Conservation (phyloP, 2,888 invertebrate species). For the Camponotus fellah region DNA sequence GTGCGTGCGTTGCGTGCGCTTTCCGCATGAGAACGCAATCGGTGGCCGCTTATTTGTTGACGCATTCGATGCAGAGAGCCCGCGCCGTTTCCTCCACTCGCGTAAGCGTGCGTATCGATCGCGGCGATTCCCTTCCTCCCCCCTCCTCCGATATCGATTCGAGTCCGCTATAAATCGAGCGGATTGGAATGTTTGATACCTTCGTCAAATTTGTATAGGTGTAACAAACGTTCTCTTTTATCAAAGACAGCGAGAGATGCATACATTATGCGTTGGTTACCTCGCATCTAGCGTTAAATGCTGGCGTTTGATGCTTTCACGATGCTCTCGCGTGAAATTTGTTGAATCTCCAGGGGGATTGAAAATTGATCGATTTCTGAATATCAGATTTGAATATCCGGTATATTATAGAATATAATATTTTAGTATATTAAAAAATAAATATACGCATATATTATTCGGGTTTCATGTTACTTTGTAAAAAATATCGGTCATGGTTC, state of each 20-base stretch:
- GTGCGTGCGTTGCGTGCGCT: slow-evolving; percentile 65
- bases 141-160: background rate
- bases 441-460: background rate
- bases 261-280: background rate
- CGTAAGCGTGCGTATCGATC: slow-evolving; percentile 18
- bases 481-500: background rate
- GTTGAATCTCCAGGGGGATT: background rate
- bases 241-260: background rate
- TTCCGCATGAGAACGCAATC: slow-evolving; percentile 74
- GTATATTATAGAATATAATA: background rate
- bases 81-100: slow-evolving; percentile 5
- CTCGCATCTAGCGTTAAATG: background rate
- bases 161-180: background rate
- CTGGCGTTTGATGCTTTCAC: background rate
- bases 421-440: too few species aligned
- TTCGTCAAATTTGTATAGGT: background rate
- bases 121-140: background rate
- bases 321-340: background rate
- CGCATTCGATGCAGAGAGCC: slow-evolving; percentile 11
- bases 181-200: slow-evolving; percentile 4
- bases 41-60: slow-evolving; percentile 64
- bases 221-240: background rate
- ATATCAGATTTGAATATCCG: too few species aligned
- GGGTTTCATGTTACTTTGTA: background rate
- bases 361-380: slow-evolving; percentile 1